Conservation (phyloP, 2,888 invertebrate species). For the Psococerastis gibbosa region DNA sequence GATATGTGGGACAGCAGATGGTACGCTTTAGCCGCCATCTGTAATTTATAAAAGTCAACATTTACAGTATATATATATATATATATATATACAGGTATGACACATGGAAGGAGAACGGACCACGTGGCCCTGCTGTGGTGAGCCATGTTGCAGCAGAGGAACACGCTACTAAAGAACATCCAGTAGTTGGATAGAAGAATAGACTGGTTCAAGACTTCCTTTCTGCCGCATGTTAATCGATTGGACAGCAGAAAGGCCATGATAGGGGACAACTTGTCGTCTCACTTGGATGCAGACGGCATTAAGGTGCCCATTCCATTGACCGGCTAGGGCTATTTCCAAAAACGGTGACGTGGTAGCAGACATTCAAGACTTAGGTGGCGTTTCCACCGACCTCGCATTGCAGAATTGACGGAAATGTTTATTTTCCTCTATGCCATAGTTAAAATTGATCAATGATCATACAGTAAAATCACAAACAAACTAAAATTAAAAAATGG, state of each 20-base stretch:
- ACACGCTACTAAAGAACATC: slow-evolving; percentile 17
- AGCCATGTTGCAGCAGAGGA: slow-evolving; percentile 15
- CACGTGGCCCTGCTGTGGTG: slow-evolving; percentile 16
- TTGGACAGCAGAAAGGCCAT: slow-evolving; percentile 18
- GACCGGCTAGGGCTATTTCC: too few species aligned
- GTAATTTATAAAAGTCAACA: slow-evolving; percentile 22
- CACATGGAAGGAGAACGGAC: slow-evolving; percentile 21
- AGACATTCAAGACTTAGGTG: too few species aligned
- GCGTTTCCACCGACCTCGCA: too few species aligned
- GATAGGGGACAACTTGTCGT: slow-evolving; percentile 22
- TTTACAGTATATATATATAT: too few species aligned
- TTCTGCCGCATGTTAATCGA: slow-evolving; percentile 17
- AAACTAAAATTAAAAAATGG: too few species aligned
- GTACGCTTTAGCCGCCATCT: slow-evolving; percentile 22
- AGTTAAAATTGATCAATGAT: too few species aligned
- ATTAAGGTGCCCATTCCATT: too few species aligned
- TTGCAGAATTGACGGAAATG: too few species aligned
- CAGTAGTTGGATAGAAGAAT: slow-evolving; percentile 22
- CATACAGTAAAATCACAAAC: too few species aligned
- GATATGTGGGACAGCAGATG: slow-evolving; percentile 22
- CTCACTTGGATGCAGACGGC: slow-evolving; percentile 19
- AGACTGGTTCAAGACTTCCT: slow-evolving; percentile 21
- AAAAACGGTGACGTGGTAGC: too few species aligned
- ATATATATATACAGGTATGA: too few species aligned
- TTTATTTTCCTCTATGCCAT: too few species aligned